These are phyloP conservation scores for Phania funesta DNA, from an alignment of 2,888 invertebrate species.

Conservation along the genomic window DNA sequence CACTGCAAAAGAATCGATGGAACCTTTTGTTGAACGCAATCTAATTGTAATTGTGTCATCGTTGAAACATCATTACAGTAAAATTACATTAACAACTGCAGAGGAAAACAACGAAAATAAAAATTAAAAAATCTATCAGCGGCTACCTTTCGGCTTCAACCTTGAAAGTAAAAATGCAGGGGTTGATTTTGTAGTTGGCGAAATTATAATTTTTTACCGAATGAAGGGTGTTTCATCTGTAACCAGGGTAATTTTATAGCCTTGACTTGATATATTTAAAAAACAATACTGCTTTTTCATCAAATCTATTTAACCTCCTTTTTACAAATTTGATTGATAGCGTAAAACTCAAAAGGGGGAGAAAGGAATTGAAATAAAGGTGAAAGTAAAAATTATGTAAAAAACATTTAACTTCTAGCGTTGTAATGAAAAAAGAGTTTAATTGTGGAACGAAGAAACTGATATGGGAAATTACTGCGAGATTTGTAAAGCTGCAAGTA, in stretches of 20 bases:
- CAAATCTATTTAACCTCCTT: not conserved
- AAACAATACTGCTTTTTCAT: conserved; percentile 16
- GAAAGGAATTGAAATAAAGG: not conserved
- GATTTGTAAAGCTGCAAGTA: no score
- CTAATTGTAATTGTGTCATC: conserved; percentile 60
- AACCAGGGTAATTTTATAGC: conserved; percentile 20
- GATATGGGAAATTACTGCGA: no score
- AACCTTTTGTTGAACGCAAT: conserved; percentile 32
- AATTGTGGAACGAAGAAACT: no score
- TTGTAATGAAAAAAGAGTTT: no score
- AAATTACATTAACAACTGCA: conserved; percentile 23
- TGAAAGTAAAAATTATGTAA: not conserved
- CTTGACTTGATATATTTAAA: conserved; percentile 33
- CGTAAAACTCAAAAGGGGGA: conserved; percentile 1
- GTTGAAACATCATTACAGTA: conserved; percentile 57
- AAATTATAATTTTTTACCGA: not conserved
- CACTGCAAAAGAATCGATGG: conserved; percentile 4
- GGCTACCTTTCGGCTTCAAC: conserved; percentile 11
- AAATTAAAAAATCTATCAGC: conserved; percentile 28
- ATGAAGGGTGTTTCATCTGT: not conserved
- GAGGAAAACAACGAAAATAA: not conserved
- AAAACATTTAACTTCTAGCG: no score
- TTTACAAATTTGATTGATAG: conserved; percentile 45
- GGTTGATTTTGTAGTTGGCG: conserved; percentile 25
- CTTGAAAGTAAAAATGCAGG: conserved; percentile 4